These are phyloP conservation scores for Dione vanillae DNA, from an alignment of 2,888 invertebrate genomes.

Conservation along the genomic window DNA sequence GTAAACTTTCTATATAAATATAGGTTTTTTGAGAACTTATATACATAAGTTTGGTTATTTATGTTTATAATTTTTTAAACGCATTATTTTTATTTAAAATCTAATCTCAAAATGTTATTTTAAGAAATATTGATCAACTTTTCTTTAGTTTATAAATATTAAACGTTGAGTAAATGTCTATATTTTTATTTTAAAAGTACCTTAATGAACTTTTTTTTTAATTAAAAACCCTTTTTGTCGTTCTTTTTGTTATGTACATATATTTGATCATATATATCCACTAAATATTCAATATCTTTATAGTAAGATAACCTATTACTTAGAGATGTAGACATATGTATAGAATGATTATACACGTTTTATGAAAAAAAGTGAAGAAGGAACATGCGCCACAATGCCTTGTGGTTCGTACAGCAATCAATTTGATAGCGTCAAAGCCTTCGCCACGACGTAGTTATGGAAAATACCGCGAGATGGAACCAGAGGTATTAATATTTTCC, in stretches of 20 bases:
- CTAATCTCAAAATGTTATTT: too few relatives aligned
- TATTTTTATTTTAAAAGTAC: too few relatives aligned
- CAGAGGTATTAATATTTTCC: conserved; percentile 22
- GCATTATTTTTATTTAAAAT: too few relatives aligned
- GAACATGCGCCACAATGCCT: conserved; percentile 16
- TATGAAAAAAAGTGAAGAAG: not conserved
- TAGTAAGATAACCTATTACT: not conserved
- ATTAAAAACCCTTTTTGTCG: too few relatives aligned
- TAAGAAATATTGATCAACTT: too few relatives aligned
- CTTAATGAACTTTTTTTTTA: too few relatives aligned
- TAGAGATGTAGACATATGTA: not conserved
- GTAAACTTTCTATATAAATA: conserved; percentile 44
- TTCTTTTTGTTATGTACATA: too few relatives aligned
- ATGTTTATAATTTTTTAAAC: not conserved
- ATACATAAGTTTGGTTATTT: not conserved
- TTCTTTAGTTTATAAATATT: too few relatives aligned
- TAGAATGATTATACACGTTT: not conserved
- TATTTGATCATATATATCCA: too few relatives aligned
- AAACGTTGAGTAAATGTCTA: too few relatives aligned
- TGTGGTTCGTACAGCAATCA: conserved; percentile 60
- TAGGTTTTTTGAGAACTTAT: conserved; percentile 32
- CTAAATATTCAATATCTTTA: not conserved
- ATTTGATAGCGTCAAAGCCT: conserved; percentile 72
- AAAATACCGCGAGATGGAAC: conserved; percentile 62
- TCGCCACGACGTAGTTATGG: conserved; percentile 60